Evolutionary conservation across 2,888 invertebrate genomes (phyloP), one percentile per base, ranked within the genome.

Genomic region (Tigriopus californicus): DNA sequence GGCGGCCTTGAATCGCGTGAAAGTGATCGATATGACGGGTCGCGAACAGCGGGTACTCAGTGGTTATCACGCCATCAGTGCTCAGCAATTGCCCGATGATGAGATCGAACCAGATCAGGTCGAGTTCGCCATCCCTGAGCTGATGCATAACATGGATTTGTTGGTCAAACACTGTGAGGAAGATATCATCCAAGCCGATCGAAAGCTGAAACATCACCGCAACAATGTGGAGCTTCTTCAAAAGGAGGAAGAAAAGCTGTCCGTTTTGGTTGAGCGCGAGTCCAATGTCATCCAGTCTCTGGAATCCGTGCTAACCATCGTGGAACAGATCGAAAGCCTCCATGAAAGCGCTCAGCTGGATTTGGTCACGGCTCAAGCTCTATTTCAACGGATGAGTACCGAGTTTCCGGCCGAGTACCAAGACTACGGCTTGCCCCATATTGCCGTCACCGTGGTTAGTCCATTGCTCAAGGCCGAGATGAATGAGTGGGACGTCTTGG

Each of bases 1-100:
- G 63, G 78, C 75, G 67, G 82, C 84, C 66, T 72, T 89, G 55
- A 80, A 82, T 41, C 87, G 87, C 71, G 91, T 92, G 47, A 95
- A 95, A 65, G 95, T 99, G 12, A 97, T 98, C 63, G 98, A 98
- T 72, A 90, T 98, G 91, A 97, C 97, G 8, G 97, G 97, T 0
- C 88, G 86, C 0, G 90, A 97, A 71, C 85, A 87, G 69, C 79
- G 91, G 60, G 85, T 97, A 42, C 76, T 91, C 2, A 86, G 85
- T 68, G 91, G 92, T 0, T 94, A 94, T 71, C 90, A 91, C 71
- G 91, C 92, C 1, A 77, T 94, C 46, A 80, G 84, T 0, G 84
- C 86, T 25, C 75, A 76, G 48, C 77, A 79, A 62, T 72, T 74
- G 61, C 70, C 72, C 55, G 74, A 77, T 1, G 77, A 76, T 52